Base-by-base conservation (phyloP, 1,140 invertebrate genomes). In the Dreissena rostriformis region DNA sequence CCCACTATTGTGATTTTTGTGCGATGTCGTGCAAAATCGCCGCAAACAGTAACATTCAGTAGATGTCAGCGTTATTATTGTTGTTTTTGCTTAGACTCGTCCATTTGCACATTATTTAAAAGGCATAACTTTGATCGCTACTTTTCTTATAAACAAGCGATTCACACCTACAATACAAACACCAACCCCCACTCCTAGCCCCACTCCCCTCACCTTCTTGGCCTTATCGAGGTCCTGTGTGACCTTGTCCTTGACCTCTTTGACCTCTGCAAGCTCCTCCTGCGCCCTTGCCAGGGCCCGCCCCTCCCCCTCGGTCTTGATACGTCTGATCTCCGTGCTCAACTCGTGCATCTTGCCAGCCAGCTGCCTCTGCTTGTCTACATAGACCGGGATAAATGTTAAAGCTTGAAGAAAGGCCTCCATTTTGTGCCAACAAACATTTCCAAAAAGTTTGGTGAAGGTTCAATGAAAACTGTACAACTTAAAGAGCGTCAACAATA, bases 221-320 rank as follows among this genome's bases (percentile, higher is more conserved):
- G 91, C 91, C 71, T 92, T 92, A 28, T 91, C 88, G 29, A 92
- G 85, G 74, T 92, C 91, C 39, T 82, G 80, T n/a, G 82, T 81
- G 4, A 90, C 80, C 52, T 85, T 87, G 52, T 91, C 90, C 26
- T 91, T 91, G 26, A 90, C 88, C 75, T 89, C 82, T 24, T 81
- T 83, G 24, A 84, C 73, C 57, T 86, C 73, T 17, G 85, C 57
- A 2, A 91, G 70, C n/a, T 91, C 86, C n/a, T 86, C 87, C 76
- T 92, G 85, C 49, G 68, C 68, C 57, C 79, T 52, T 15, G 85
- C 77, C 6, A 90, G 82, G 17, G 79, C 76, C 61, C 86, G 86
- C 5, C 87, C 82, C 74, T 86, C 82, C 8, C 88, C 90, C 53
- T 86, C 83, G 15, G 87, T 78, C 65, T 88, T 86, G 14, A 90